Percentiles rank a stretch among this genome's conserved stretches.
These are phyloP conservation scores for human (Homo sapiens) DNA, from an alignment of 2,113 vertebrate species.

Conservation along the genomic window GRCh38 chr22:42598501-42599000, in stretches of 20 bases:
- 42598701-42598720: neutral
- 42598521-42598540: too few species aligned
- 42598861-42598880: neutral
- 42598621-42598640: too few species aligned
- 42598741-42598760: neutral
- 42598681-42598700: neutral
- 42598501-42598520: too few species aligned
- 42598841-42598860: neutral
- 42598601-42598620: too few species aligned
- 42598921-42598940: too few species aligned
- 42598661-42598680: too few species aligned
- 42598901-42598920: neutral
- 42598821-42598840: neutral
- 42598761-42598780: neutral
- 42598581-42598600: too few species aligned
- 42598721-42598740: neutral
- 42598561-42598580: too few species aligned
- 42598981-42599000: neutral
- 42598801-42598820: neutral
- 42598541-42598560: too few species aligned
- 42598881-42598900: neutral
- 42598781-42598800: too few species aligned
- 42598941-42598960: neutral
- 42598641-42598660: too few species aligned
- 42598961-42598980: neutral